Evolutionary conservation across 1,140 invertebrate species (phyloP).

Genomic region (Drosophila subpulchrella): DNA sequence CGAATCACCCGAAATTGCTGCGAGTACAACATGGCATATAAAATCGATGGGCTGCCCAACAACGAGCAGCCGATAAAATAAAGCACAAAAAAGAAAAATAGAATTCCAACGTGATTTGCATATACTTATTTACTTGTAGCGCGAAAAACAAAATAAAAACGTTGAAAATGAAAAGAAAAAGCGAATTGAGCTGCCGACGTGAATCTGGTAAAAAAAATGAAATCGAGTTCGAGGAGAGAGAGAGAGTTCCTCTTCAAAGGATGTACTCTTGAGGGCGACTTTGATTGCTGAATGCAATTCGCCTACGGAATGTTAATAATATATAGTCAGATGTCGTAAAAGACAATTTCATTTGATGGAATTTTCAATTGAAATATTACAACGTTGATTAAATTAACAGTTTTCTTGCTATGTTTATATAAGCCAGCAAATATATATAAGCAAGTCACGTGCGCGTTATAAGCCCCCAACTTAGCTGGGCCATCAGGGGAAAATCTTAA

Average conservation of each 20-base stretch:
- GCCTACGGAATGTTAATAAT: background rate
- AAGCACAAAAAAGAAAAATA: conserved; percentile 29
- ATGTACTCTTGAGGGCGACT: conserved; percentile 17
- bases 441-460: conserved; percentile 50
- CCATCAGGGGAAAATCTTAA: conserved; percentile 56
- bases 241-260: background rate
- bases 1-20: conserved; percentile 55
- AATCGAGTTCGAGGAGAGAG: conserved; percentile 2
- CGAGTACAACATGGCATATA: conserved; percentile 53
- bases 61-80: conserved; percentile 24
- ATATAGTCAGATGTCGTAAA: background rate
- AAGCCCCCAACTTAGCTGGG: conserved; percentile 27
- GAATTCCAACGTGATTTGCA: conserved; percentile 76
- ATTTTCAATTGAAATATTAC: conserved; percentile 7
- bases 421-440: background rate
- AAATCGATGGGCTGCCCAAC: conserved; percentile 63
- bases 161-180: conserved; percentile 19
- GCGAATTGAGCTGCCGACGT: conserved; percentile 58
- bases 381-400: conserved; percentile 20
- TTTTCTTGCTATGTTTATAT: background rate
- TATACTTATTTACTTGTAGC: conserved; percentile 72
- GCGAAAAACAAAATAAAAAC: conserved; percentile 27
- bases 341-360: conserved; percentile 7
- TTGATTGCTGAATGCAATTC: conserved; percentile 20
- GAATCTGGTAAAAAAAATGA: conserved; percentile 20